Base-by-base conservation (phyloP, 2,888 invertebrate species). In the Phaedon cochleariae region DNA sequence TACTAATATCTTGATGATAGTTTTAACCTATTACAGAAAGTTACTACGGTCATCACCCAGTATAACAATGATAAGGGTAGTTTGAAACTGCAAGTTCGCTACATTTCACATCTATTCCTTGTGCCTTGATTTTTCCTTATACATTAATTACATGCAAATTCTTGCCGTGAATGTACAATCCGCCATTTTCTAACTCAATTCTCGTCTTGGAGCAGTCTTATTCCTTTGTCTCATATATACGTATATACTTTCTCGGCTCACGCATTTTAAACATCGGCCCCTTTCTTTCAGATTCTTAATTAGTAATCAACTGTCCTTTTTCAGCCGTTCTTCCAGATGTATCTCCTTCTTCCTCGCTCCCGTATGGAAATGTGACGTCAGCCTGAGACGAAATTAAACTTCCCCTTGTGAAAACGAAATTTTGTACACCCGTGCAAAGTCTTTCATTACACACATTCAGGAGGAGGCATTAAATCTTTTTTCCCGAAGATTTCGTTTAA, bases 261-360 rank as follows among this genome's bases (percentile, higher is more conserved):
- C 83, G 83, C 83, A 83, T 84, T 82, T 85, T 85, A 85, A 85
- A 83, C 83, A 83, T 83, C 82, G 83, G 81, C 79, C 87, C 83
- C 82, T 82, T 88, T 88, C 88, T 89, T 88, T 88, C 83, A 87
- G 87, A 88, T 89, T 88, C 88, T 88, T 89, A 89, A 89, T 89
- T 89, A 89, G 88, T 88, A 81, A 87, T 87, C 85, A 79, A 85
- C 86, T 79, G 83, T 82, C 81, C 87, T 85, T 72, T 80, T 74
- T 85, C 57, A 74, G 72, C 76, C 74, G 61, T 86, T 84, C 72
- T 64, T 26, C 59, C 48, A n/a, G 21, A 51, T 31, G 41, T 46
- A 31, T 45, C 22, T 34, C 81, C 77, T 83, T 87, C 87, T 78
- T 85, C 77, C 79, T 87, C 86, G 73, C 85, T 85, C 87, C 75